Evolutionary conservation across 1,140 invertebrate species (phyloP).

Genomic region (Anoplolepis gracilipes): DNA sequence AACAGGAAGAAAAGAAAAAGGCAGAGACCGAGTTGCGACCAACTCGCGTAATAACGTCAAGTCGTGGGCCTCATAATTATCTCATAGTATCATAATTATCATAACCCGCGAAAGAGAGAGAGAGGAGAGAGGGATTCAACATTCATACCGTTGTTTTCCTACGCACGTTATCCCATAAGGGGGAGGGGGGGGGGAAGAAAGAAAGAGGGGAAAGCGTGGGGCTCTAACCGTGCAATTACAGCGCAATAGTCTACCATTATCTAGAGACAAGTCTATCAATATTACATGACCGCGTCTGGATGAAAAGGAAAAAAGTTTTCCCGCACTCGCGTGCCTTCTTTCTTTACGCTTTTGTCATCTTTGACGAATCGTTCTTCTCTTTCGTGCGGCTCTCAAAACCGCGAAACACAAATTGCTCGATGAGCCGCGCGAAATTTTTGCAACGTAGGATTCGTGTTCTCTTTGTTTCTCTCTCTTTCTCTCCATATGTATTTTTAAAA

Average conservation of each 20-base stretch:
- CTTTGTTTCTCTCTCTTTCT: neutral
- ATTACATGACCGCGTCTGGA: slow-evolving; percentile 53
- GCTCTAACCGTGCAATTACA: slow-evolving; percentile 60
- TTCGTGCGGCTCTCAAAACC: slow-evolving; percentile 3
- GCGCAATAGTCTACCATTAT: slow-evolving; percentile 47
- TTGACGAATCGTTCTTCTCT: neutral
- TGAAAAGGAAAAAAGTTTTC: slow-evolving; percentile 39
- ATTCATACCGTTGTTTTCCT: slow-evolving; percentile 13
- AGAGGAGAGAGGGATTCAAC: neutral
- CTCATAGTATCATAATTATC: slow-evolving; percentile 52
- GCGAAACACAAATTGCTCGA: neutral
- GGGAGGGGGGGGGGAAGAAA: neutral
- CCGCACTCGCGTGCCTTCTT: slow-evolving; percentile 21
- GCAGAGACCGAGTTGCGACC: neutral
- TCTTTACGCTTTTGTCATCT: slow-evolving; percentile 26
- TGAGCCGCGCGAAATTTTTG: slow-evolving; percentile 40
- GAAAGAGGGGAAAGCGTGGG: neutral
- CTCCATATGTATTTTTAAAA: slow-evolving; percentile 47
- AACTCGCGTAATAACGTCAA: slow-evolving; percentile 27
- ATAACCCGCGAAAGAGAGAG: neutral
- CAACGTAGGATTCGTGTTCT: neutral
- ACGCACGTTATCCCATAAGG: neutral
- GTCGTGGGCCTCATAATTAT: neutral
- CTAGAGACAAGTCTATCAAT: slow-evolving; percentile 56
- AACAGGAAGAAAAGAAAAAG: neutral